Evolutionary conservation across 2,113 vertebrate species (phyloP), one percentile per base, ranked within the genome.

Genomic region (Thomomys bottae): DNA sequence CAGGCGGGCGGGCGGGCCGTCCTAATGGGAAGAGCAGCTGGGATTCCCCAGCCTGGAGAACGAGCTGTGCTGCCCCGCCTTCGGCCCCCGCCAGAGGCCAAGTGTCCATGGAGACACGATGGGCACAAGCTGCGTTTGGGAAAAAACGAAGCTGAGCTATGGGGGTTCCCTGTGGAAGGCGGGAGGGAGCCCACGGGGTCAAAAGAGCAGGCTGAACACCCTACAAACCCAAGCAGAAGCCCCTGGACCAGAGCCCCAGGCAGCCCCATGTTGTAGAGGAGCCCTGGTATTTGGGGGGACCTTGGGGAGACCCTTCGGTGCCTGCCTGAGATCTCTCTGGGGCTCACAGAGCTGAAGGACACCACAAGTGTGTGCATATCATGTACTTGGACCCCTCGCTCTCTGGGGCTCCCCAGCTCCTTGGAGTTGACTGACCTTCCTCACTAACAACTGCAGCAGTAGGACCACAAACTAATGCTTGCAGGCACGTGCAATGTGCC

Each of bases 1-100:
- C 4, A 15, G 40, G 38, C 45, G 49, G 94, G 83, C 92, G 57
- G 87, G 94, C 92, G 88, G 83, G 87, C 94, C 96, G 91, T 3
- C 78, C 96, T 96, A 94, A 96, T 94, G 92, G 61, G 90, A 93
- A 87, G 90, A 94, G 42, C 97, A 97, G 95, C 89, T 73, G 93
- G 85, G 94, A 66, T 66, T 96, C 95, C 95, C 95, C 17, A 8
- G 87, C 86, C 61, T 90, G 85, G 96, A 95, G 94, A 80, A 90
- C 94, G 54, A 71, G n/a, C 84, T 49, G 82, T 76, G 91, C 86
- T 26, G 54, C 79, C 92, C 95, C 73, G 20, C 89, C 84, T 24
- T 0, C 72, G 18, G 78, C 0, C 5, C 38, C 89, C n/a, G 64
- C 84, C 6, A 4, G 14, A 14, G 2, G 95, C 91, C 96, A 95